Evolutionary conservation across 1,140 invertebrate species (phyloP).

Genomic region (Macrocentrus cingulum): DNA sequence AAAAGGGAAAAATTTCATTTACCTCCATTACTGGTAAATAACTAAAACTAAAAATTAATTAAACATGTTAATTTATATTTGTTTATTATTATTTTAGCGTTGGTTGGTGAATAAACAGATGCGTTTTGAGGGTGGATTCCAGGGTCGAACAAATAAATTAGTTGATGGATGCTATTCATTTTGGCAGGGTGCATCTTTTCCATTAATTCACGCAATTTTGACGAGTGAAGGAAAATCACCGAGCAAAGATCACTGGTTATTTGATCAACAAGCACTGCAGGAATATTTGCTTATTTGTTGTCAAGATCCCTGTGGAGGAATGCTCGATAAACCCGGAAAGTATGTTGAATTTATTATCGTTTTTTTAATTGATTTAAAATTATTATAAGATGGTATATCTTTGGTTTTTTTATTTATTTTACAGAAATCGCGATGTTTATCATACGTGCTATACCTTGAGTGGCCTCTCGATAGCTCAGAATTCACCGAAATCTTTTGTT

Average conservation of each 20-base stretch:
- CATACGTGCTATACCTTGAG: slow-evolving; percentile 96
- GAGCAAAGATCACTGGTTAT: slow-evolving; percentile 66
- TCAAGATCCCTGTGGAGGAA: slow-evolving; percentile 84
- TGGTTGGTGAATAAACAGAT: slow-evolving; percentile 91
- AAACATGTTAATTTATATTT: slow-evolving; percentile 19
- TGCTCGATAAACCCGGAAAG: slow-evolving; percentile 96
- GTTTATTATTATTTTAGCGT: slow-evolving; percentile 57
- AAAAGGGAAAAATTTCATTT: slow-evolving; percentile 79
- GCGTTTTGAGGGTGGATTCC: slow-evolving; percentile 88
- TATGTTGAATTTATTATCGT: slow-evolving; percentile 55
- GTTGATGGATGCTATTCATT: slow-evolving; percentile 99
- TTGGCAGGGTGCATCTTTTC: slow-evolving; percentile 94
- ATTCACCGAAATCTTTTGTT: slow-evolving; percentile 64
- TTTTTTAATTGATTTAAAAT: slow-evolving; percentile 23
- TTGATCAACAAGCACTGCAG: slow-evolving; percentile 85
- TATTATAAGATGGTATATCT: slow-evolving; percentile 20
- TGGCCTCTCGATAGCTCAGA: slow-evolving; percentile 92
- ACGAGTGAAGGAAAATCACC: slow-evolving; percentile 51
- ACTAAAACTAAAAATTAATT: no score
- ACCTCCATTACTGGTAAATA: slow-evolving; percentile 70
- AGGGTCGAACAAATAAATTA: slow-evolving; percentile 95
- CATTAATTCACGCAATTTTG: slow-evolving; percentile 69
- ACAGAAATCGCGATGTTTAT: slow-evolving; percentile 84
- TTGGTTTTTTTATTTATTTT: slow-evolving; percentile 33
- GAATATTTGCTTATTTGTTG: slow-evolving; percentile 94